phyloP scores from a whole-genome alignment of 1,140 invertebrate genomes.

The Arctopsyche grandis region DNA sequence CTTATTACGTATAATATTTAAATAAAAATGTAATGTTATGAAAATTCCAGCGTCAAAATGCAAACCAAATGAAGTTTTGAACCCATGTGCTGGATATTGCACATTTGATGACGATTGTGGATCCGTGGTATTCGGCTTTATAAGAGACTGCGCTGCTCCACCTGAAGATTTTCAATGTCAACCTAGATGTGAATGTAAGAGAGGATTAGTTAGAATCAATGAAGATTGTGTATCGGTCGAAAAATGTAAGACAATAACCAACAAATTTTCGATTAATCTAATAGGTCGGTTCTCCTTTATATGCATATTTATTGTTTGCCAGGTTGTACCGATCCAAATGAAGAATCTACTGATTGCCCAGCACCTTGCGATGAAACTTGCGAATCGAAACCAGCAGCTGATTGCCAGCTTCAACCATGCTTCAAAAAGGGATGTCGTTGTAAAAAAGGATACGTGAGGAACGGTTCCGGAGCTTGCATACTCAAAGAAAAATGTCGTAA shows the following conservation, averaged over 20 bases:
- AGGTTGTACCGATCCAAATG: conserved; percentile 15
- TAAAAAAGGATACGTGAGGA: background rate
- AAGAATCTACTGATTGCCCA: background rate
- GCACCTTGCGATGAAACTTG: conserved; percentile 19
- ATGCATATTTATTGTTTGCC: background rate
- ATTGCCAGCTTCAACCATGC: conserved; percentile 2
- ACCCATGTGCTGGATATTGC: conserved; percentile 33
- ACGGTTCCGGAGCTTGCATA: background rate
- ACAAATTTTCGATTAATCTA: too few relatives aligned
- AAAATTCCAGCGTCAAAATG: too few relatives aligned
- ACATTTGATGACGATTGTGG: conserved; percentile 39
- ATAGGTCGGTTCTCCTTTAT: too few relatives aligned
- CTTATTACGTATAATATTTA: background rate
- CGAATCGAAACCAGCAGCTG: conserved; percentile 8
- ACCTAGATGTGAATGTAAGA: conserved; percentile 36
- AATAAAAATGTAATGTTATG: too few relatives aligned
- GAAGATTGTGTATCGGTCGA: conserved; percentile 22
- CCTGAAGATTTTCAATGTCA: conserved; percentile 17
- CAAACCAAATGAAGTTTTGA: conserved; percentile 33
- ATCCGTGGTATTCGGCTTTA: background rate
- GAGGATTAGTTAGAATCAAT: conserved; percentile 28
- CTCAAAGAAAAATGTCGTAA: background rate
- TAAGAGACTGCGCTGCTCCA: conserved; percentile 27
- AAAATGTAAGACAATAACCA: conserved; percentile 28
- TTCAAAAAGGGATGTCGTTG: conserved; percentile 14